Conservation (phyloP, 2,888 invertebrate species). For the Agapostemon virescens region DNA sequence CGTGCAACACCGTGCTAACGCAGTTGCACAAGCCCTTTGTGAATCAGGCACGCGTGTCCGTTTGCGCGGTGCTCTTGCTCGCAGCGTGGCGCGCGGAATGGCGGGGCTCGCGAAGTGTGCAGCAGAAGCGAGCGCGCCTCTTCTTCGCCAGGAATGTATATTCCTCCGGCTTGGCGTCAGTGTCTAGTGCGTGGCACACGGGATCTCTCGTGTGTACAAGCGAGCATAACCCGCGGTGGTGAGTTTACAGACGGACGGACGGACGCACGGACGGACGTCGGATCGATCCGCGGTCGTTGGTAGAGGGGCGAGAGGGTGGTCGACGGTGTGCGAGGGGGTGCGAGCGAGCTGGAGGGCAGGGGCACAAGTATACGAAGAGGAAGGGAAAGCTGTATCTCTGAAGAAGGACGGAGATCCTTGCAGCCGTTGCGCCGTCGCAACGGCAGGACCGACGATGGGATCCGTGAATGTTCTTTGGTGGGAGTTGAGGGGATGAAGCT, state of each 20-base stretch:
- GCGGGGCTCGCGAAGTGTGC: no score
- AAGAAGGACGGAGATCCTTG: constrained; percentile 63
- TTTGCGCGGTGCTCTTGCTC: constrained; percentile 9
- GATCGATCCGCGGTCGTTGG: constrained; percentile 64
- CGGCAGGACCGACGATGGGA: constrained; percentile 60
- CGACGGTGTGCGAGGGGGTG: constrained; percentile 24
- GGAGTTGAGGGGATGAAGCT: constrained; percentile 38
- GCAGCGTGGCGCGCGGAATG: no score
- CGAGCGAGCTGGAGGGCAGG: background rate
- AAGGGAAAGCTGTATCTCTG: constrained; percentile 41
- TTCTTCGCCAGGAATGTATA: background rate
- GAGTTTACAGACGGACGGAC: constrained; percentile 59
- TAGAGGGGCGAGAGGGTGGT: constrained; percentile 43
- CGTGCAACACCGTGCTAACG: constrained; percentile 6
- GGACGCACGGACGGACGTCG: constrained; percentile 65
- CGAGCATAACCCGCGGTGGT: constrained; percentile 52
- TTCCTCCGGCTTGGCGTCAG: background rate
- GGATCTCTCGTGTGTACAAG: constrained; percentile 48
- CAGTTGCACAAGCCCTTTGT: constrained; percentile 7
- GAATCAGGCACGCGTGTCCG: constrained; percentile 8
- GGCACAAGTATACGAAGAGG: constrained; percentile 15
- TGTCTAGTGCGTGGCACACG: constrained; percentile 22
- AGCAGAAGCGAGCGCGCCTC: background rate
- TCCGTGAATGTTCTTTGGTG: constrained; percentile 41
- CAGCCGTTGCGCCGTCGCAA: constrained; percentile 66